Evolutionary conservation across 1,140 invertebrate genomes (phyloP).

Genomic region (Thalassaphorura encarpata): DNA sequence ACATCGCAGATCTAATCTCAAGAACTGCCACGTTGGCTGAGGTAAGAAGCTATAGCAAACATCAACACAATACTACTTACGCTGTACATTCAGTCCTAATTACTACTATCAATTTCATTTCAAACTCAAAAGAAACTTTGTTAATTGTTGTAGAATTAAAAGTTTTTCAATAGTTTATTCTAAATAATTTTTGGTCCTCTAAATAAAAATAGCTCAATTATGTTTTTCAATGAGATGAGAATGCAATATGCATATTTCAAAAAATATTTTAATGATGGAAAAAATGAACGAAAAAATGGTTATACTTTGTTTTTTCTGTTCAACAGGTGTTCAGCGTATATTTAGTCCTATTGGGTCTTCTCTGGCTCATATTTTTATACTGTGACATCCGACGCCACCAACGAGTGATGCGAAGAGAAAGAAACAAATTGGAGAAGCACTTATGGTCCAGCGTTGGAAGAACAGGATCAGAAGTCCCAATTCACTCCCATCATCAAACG

Average conservation of each 20-base stretch:
- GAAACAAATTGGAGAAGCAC: constrained; percentile 14
- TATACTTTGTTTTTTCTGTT: background rate
- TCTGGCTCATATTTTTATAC: constrained; percentile 50
- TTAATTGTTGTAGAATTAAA: no score
- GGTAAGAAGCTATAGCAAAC: constrained; percentile 42
- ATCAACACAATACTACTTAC: no score
- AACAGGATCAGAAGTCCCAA: background rate
- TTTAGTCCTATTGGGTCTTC: constrained; percentile 46
- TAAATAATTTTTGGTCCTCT: background rate
- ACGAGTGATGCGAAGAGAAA: constrained; percentile 35
- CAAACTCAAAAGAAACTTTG: no score
- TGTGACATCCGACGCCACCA: constrained; percentile 51
- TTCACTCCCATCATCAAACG: background rate
- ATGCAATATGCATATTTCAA: no score
- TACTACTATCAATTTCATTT: no score
- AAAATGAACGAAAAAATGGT: no score
- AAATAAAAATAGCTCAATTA: no score
- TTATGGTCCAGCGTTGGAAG: constrained; percentile 17
- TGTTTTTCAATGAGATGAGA: no score
- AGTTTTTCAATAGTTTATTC: no score
- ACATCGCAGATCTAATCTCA: constrained; percentile 48
- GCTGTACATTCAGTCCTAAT: no score
- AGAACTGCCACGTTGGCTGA: constrained; percentile 42
- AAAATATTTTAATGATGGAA: no score
- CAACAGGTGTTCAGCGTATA: constrained; percentile 51